Evolutionary conservation across 2,113 vertebrate genomes (phyloP).

Genomic region (Mobula hypostoma): DNA sequence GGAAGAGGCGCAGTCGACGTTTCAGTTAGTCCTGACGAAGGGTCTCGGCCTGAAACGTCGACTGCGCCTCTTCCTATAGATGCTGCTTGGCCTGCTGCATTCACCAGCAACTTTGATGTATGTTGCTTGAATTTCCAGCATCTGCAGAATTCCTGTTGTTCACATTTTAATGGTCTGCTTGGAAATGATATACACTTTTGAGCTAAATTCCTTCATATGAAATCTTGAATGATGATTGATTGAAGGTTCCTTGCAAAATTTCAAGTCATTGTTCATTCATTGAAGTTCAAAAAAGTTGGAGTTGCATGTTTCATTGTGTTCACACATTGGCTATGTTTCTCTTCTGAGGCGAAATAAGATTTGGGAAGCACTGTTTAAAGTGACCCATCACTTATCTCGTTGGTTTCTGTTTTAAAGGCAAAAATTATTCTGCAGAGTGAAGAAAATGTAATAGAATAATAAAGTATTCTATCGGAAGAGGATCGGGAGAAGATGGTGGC

Average conservation of each 20-base stretch:
- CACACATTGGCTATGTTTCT: not conserved
- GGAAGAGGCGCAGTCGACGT: too few species aligned
- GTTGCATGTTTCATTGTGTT: not conserved
- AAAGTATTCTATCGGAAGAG: not conserved
- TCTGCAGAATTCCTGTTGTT: too few species aligned
- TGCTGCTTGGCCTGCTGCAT: too few species aligned
- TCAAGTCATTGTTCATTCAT: not conserved
- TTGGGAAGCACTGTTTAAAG: not conserved
- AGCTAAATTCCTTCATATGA: not conserved
- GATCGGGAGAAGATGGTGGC: too few species aligned
- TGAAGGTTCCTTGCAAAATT: not conserved
- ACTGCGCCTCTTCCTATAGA: too few species aligned
- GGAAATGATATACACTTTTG: not conserved
- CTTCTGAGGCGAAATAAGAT: not conserved
- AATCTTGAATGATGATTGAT: not conserved
- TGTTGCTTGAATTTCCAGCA: too few species aligned
- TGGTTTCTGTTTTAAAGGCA: not conserved
- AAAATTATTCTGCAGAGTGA: not conserved
- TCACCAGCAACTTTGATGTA: too few species aligned
- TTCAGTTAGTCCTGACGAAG: too few species aligned
- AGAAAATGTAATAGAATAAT: not conserved
- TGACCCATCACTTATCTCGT: not conserved
- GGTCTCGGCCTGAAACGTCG: too few species aligned
- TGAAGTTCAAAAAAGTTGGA: not conserved
- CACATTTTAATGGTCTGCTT: not conserved